A percentile compares a stretch with the other conserved stretches of the same genome.
Conservation (phyloP, 92 coral and sea anemone species). For the Montipora capitata region DNA sequence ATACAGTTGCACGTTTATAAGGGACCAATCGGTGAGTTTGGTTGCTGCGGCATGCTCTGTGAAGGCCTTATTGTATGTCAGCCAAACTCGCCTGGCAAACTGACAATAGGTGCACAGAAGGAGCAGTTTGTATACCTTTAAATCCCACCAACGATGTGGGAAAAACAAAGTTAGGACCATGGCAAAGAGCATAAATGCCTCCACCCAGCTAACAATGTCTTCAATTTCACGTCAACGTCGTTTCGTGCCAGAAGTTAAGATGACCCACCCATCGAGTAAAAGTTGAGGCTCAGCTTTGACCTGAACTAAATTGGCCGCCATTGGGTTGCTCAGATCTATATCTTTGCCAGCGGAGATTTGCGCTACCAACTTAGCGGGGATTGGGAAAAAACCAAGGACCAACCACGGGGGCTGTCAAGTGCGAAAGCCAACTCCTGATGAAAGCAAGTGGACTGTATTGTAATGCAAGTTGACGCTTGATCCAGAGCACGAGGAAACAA, state of each 20-base stretch:
- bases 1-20: not conserved
- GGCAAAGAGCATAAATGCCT: constrained; percentile 26
- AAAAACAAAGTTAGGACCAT: not conserved
- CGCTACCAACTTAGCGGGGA: not conserved
- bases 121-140: constrained; percentile 14
- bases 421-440: no score
- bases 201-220: constrained; percentile 46
- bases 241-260: constrained; percentile 3
- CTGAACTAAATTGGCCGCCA: not conserved
- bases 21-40: no score
- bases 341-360: not conserved
- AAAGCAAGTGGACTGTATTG: no score
- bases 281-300: constrained; percentile 34
- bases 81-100: constrained; percentile 8
- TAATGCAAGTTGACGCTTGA: no score
- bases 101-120: constrained; percentile 17
- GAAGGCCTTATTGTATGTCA: constrained; percentile 18
- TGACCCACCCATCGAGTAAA: constrained; percentile 37
- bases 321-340: not conserved
- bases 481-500: no score
- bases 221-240: not conserved
- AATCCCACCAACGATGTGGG: constrained; percentile 4
- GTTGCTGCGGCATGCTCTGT: no score
- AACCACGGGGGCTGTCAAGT: no score
- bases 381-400: not conserved